These are phyloP conservation scores for Mus spicilegus DNA, from an alignment of 2,113 vertebrate species.

Conservation along the genomic window DNA sequence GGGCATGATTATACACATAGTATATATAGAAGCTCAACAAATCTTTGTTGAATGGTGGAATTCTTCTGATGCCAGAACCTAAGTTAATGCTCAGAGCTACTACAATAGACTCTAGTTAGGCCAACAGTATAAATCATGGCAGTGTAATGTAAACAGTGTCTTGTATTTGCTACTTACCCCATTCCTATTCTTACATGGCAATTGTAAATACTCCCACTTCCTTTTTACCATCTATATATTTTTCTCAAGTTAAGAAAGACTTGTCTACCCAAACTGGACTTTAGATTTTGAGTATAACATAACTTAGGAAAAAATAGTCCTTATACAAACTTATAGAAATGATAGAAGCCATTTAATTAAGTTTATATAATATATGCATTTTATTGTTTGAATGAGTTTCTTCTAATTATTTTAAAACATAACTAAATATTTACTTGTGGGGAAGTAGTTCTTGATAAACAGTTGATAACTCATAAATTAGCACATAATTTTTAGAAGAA, in stretches of 20 bases:
- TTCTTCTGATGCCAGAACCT: background rate
- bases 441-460: background rate
- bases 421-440: slow-evolving; percentile 47
- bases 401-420: background rate
- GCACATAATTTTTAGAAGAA: background rate
- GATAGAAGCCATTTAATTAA: slow-evolving; percentile 29
- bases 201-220: background rate
- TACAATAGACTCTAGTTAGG: background rate
- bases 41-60: background rate
- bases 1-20: background rate
- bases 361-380: background rate
- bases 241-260: background rate
- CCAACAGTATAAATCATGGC: background rate
- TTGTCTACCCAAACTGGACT: background rate
- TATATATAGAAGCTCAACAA: background rate
- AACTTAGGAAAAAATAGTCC: slow-evolving; percentile 8
- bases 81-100: background rate
- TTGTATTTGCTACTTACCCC: background rate
- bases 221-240: background rate
- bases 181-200: background rate
- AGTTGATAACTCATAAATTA: slow-evolving; percentile 12
- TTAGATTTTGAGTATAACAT: background rate
- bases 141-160: background rate
- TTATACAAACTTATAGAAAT: background rate
- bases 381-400: background rate